Percentiles rank a stretch among this genome's conserved stretches.
phyloP scores from a whole-genome alignment of 2,888 invertebrate species.

The Drosophila sordidapex region DNA sequence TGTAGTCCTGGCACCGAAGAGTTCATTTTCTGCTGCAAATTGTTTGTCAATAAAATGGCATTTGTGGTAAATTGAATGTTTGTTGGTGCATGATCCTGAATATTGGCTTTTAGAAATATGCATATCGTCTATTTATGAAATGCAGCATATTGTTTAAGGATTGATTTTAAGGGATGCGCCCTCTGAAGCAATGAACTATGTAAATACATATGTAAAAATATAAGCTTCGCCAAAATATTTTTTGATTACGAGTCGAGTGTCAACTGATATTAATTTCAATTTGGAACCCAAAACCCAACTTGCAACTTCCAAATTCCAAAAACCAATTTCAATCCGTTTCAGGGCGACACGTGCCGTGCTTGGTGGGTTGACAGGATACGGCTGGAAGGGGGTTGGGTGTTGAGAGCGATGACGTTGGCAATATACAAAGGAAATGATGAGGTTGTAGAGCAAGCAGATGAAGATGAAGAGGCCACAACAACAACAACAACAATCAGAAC shows the following conservation, averaged over 20 bases:
- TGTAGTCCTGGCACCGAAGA: conserved; percentile 12
- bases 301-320: conserved; percentile 39
- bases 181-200: not conserved
- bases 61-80: conserved; percentile 27
- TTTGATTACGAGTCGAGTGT: conserved; percentile 3
- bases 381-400: not conserved
- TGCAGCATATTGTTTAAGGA: not conserved
- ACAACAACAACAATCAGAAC: conserved; percentile 14
- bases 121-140: not conserved
- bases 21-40: conserved; percentile 13
- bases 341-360: conserved; percentile 37
- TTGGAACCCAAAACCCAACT: conserved; percentile 10
- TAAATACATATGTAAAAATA: not conserved
- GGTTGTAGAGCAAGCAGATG: conserved; percentile 14
- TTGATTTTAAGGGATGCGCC: not conserved
- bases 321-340: conserved; percentile 50
- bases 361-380: not conserved
- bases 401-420: conserved; percentile 40
- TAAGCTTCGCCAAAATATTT: not conserved
- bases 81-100: not conserved
- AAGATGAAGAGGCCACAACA: conserved; percentile 10
- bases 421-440: conserved; percentile 32
- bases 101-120: not conserved
- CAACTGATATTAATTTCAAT: conserved; percentile 24
- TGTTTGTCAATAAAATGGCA: conserved; percentile 20